phyloP scores from a whole-genome alignment of 1,140 invertebrate species.

The Caenorhabditis elegans region DNA sequence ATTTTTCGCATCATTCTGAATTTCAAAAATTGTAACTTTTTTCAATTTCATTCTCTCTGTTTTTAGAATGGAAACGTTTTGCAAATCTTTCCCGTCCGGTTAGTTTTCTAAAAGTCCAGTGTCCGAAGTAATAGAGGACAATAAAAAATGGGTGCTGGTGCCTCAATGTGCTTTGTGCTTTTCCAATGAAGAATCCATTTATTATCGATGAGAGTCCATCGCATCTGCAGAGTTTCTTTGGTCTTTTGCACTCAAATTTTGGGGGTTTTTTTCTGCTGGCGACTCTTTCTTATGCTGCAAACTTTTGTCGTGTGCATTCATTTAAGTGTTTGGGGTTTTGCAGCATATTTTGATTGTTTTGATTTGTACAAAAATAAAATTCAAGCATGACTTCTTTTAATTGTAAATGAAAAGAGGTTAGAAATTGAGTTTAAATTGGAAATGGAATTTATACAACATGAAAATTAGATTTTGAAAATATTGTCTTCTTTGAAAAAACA shows the following conservation, averaged over 20 bases:
- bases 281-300: too few species aligned
- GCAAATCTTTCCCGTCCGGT: not conserved
- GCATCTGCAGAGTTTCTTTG: not conserved
- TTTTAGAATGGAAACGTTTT: not conserved
- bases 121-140: not conserved
- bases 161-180: not conserved
- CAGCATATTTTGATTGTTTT: too few species aligned
- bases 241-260: not conserved
- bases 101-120: not conserved
- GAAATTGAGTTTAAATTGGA: too few species aligned
- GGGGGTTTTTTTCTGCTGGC: not conserved
- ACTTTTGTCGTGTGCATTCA: too few species aligned
- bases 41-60: not conserved
- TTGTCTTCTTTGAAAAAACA: too few species aligned
- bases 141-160: slow-evolving; percentile 26
- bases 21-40: not conserved
- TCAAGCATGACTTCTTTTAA: too few species aligned
- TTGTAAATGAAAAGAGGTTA: too few species aligned
- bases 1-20: not conserved
- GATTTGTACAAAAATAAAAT: too few species aligned
- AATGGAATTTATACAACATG: too few species aligned
- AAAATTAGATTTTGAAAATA: too few species aligned
- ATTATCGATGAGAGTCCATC: slow-evolving; percentile 26
- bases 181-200: not conserved
- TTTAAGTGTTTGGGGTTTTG: too few species aligned